Percentiles rank a stretch among this genome's conserved stretches.
Conservation (phyloP, 2,113 vertebrate genomes). For the Polypterus bichir region DNA sequence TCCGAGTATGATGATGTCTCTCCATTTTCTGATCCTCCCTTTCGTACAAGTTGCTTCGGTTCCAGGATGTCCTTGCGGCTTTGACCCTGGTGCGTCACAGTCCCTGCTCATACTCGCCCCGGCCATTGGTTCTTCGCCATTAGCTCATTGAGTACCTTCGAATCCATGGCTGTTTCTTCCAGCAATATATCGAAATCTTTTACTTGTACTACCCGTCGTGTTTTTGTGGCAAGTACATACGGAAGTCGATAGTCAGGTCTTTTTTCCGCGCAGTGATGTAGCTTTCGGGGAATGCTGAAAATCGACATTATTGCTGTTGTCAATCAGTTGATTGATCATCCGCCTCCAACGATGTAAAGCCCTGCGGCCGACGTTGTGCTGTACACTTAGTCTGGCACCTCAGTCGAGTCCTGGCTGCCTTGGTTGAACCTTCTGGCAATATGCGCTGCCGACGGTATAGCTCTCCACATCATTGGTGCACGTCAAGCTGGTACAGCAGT, state of each 20-base stretch:
- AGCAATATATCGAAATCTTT: neutral
- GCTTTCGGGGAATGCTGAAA: no score
- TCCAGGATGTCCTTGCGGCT: neutral
- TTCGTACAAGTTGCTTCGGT: neutral
- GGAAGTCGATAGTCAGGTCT: neutral
- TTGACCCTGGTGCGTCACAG: neutral
- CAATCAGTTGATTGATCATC: no score
- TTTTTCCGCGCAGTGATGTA: neutral
- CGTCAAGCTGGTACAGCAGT: no score
- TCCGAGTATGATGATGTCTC: neutral
- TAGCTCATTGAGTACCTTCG: neutral
- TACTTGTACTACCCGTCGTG: neutral
- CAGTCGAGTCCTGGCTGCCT: no score
- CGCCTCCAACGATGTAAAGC: no score
- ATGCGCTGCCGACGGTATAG: no score
- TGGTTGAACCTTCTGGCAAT: no score
- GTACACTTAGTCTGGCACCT: no score
- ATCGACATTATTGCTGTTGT: no score
- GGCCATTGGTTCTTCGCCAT: neutral
- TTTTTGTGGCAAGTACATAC: slow-evolving; percentile 1
- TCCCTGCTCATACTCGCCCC: neutral
- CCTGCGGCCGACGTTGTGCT: no score
- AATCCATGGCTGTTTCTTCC: neutral
- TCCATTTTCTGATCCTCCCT: neutral
- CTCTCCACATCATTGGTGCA: no score